Base-by-base conservation (phyloP, 92 coral and sea anemone genomes). In the Phymanthus crucifer region DNA sequence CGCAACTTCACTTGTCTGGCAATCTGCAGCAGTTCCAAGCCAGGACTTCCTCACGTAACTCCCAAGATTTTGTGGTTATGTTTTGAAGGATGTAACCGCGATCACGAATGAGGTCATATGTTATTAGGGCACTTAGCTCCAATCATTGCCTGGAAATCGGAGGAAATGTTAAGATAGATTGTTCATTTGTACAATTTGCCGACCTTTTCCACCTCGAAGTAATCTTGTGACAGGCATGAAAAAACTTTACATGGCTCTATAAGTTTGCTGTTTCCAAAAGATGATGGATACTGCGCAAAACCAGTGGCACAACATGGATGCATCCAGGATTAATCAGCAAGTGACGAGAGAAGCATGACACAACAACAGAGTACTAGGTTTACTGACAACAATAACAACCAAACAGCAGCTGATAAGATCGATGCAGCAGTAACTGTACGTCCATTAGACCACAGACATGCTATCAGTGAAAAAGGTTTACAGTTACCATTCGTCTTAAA, bases 391-490 rank as follows among this genome's bases (percentile, higher is more conserved):
- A 38, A 9, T 19, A 64, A 77, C 67, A 57, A 68, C 52, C 50
- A 70, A 33, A 16, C 65, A 38, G 54, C 31, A 34, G 31, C 35
- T 4, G 75, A 68, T 14, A 24, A 19, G 54, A 40, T 35, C 48
- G 69, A 32, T 73, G 54, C 40, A 74, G 73, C 48, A n/a, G n/a
- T n/a, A 48, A 37, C 74, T 40, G 33, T 61, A 61, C 32, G 29
- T 2, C 4, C 35, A 61, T 10, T 61, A 10, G 10, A 27, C 17
- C 27, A 61, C 3, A 23, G 33, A 23, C 27, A 18, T 61, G 34
- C 33, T 17, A 27, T 29, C 29, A 27, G 71, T 34, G 79, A 47
- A 61, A 75, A 29, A 13, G 52, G 37, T 17, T 16, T 31, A 14
- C 35, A 36, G 36, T 1, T 21, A 18, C 85, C 73, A 26, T 45